Evolutionary conservation across 2,888 invertebrate genomes (phyloP).

Genomic region (Dynastes hyllus): DNA sequence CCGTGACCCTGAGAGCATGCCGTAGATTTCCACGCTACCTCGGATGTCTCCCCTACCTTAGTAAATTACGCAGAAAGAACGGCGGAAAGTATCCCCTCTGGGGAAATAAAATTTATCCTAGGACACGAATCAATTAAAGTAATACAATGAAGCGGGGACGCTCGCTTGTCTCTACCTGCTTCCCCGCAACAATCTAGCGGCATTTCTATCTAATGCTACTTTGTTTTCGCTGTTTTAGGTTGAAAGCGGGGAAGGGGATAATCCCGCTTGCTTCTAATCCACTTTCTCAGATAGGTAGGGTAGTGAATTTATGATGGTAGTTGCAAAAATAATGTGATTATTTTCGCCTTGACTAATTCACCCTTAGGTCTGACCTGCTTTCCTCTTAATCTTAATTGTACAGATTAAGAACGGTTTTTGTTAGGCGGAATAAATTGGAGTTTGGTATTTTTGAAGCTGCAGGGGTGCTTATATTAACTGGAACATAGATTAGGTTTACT

Average conservation of each 20-base stretch:
- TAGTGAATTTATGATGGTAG: slow-evolving; percentile 31
- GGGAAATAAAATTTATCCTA: slow-evolving; percentile 46
- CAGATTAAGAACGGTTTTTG: background rate
- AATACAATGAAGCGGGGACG: slow-evolving; percentile 41
- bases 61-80: slow-evolving; percentile 38
- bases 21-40: too few species aligned
- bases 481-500: too few species aligned
- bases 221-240: background rate
- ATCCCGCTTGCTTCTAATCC: slow-evolving; percentile 27
- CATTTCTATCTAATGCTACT: background rate
- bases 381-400: background rate
- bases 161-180: background rate
- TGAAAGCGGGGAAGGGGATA: background rate
- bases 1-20: background rate
- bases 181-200: background rate
- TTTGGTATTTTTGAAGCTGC: too few species aligned
- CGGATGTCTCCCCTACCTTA: background rate
- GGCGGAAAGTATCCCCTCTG: slow-evolving; percentile 21
- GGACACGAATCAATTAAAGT: slow-evolving; percentile 49
- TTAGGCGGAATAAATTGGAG: too few species aligned
- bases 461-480: too few species aligned
- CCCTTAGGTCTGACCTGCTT: background rate
- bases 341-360: background rate
- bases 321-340: slow-evolving; percentile 31
- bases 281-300: slow-evolving; percentile 10